Evolutionary conservation across 2,888 invertebrate genomes (phyloP).

Genomic region (Andrena praecox): DNA sequence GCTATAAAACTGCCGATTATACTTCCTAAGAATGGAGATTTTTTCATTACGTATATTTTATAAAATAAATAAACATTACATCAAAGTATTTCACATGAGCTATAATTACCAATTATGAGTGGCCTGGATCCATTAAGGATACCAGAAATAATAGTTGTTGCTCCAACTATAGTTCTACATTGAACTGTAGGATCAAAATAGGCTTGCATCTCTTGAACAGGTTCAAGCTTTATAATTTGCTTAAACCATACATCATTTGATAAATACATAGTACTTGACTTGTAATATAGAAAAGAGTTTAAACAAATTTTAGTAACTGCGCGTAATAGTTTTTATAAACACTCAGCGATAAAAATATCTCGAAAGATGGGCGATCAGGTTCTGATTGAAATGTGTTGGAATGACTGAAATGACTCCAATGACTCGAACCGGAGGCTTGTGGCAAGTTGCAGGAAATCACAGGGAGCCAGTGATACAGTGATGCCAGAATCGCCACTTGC

Average conservation of each 20-base stretch:
- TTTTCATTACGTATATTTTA: not conserved
- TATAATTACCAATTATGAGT: constrained; percentile 4
- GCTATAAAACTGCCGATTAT: not conserved
- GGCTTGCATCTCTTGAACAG: not conserved
- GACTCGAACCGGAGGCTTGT: no score
- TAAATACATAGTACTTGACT: not conserved
- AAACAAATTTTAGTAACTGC: no score
- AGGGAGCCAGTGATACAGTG: no score
- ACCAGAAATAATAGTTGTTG: constrained; percentile 1
- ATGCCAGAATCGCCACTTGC: no score
- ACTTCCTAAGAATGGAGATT: not conserved
- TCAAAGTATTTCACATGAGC: not conserved
- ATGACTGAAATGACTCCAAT: no score
- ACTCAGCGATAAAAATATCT: no score
- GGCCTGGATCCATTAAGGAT: constrained; percentile 15
- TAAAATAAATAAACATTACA: not conserved
- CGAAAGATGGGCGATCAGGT: no score
- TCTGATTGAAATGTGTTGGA: no score
- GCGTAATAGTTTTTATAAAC: no score
- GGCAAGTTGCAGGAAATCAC: no score
- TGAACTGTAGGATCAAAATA: not conserved
- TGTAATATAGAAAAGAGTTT: not conserved
- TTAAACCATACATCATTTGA: not conserved
- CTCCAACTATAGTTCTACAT: constrained; percentile 1
- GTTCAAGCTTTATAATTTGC: not conserved